Evolutionary conservation across 2,888 invertebrate species (phyloP).

Genomic region (Gnatocerus cornutus): DNA sequence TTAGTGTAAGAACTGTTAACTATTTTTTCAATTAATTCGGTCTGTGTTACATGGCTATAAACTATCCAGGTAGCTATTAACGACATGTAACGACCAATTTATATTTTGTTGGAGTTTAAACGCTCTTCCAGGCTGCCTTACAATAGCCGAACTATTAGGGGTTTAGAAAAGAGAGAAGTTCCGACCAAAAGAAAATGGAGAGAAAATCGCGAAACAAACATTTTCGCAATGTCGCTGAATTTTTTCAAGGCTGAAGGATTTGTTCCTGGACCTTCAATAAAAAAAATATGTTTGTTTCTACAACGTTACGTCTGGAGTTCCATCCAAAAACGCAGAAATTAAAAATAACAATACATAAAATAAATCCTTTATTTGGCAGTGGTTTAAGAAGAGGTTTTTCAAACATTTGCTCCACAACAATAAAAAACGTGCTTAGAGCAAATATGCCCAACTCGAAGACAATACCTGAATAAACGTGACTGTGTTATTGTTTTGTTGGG

Average conservation of each 20-base stretch:
- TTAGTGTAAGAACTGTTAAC: neutral
- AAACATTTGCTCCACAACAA: constrained; percentile 18
- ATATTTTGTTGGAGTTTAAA: constrained; percentile 49
- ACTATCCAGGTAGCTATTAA: constrained; percentile 41
- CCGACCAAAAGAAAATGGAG: constrained; percentile 13
- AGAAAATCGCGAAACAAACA: neutral
- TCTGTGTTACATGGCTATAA: neutral
- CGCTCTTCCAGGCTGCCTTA: constrained; percentile 48
- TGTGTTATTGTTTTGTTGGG: constrained; percentile 18
- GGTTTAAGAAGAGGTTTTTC: constrained; percentile 9
- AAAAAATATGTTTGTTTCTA: too few species aligned
- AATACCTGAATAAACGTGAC: constrained; percentile 28
- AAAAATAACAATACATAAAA: neutral
- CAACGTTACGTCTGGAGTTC: too few species aligned
- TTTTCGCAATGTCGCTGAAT: neutral
- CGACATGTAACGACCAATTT: constrained; percentile 48
- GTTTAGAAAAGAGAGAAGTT: constrained; percentile 38
- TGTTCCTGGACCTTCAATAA: too few species aligned
- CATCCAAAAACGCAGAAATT: too few species aligned
- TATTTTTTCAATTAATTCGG: neutral
- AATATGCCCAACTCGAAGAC: constrained; percentile 16
- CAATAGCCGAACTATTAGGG: constrained; percentile 50
- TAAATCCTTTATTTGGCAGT: constrained; percentile 2
- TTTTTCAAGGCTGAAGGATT: neutral
- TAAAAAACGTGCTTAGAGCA: constrained; percentile 2